Percentiles rank a stretch among this genome's conserved stretches.
Conservation (phyloP, 1,140 invertebrate genomes). For the Thaumatotibia leucotreta region DNA sequence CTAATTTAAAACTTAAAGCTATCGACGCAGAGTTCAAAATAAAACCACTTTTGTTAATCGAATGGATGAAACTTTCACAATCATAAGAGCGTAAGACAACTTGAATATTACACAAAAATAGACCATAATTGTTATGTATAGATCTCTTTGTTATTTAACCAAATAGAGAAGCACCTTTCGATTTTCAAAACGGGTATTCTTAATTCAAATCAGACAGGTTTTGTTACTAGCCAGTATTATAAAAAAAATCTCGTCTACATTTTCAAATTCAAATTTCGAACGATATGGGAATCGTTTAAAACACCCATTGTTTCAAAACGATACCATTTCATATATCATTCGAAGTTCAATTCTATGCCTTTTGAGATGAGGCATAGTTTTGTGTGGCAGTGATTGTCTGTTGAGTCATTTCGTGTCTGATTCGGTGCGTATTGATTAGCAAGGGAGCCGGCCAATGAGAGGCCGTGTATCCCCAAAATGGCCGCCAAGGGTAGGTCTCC, state of each 20-base stretch:
- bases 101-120: not conserved
- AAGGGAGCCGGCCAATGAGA: slow-evolving; percentile 49
- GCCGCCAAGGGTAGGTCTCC: slow-evolving; percentile 47
- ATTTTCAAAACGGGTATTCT: not conserved
- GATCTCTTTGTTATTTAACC: not conserved
- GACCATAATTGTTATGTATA: not conserved
- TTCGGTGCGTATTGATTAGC: slow-evolving; percentile 56
- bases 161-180: not conserved
- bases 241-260: not conserved
- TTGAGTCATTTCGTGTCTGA: slow-evolving; percentile 27
- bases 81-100: not conserved
- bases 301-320: slow-evolving; percentile 1
- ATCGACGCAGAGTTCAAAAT: not conserved
- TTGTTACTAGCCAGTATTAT: not conserved
- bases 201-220: not conserved
- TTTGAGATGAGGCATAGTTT: slow-evolving; percentile 20
- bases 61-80: not conserved
- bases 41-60: not conserved
- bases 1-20: not conserved
- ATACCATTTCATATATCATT: not conserved
- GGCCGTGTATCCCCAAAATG: slow-evolving; percentile 40
- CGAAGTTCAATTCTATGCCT: not conserved
- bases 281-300: not conserved
- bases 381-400: not conserved
- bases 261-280: not conserved